phyloP scores from a whole-genome alignment of 2,113 vertebrate species.

The Laterallus jamaicensis region DNA sequence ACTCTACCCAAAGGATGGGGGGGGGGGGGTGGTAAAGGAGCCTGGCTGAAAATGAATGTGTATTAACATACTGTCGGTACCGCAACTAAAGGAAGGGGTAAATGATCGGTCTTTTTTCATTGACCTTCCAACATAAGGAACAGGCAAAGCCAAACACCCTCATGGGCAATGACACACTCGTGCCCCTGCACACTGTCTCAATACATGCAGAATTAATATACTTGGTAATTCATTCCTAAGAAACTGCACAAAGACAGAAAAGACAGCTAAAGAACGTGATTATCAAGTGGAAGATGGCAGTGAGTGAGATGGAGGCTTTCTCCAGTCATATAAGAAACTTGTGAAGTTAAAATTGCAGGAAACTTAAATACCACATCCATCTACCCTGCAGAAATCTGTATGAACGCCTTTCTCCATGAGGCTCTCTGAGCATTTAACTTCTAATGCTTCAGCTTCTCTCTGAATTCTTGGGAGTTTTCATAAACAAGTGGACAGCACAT shows the following conservation, averaged over 20 bases:
- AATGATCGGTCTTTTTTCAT: no score
- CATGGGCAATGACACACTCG: no score
- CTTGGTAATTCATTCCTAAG: not conserved
- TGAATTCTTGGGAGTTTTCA: not conserved
- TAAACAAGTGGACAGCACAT: not conserved
- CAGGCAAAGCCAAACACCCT: not conserved
- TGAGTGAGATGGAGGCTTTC: not conserved
- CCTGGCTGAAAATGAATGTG: not conserved
- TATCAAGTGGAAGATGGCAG: not conserved
- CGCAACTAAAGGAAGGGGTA: not conserved
- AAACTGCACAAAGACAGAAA: not conserved
- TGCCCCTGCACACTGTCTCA: accelerated
- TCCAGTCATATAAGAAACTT: not conserved
- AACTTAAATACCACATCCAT: not conserved
- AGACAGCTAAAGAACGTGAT: not conserved
- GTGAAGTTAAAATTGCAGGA: not conserved
- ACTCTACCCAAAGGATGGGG: not conserved
- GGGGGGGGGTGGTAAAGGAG: not conserved
- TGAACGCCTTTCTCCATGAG: not conserved
- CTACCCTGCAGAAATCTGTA: not conserved
- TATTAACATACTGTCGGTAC: not conserved
- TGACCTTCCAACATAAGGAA: not conserved
- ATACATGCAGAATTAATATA: accelerated
- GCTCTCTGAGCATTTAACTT: not conserved
- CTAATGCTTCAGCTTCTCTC: not conserved